Evolutionary conservation across 2,888 invertebrate genomes (phyloP).

Genomic region (Listrodromus nycthemerus): DNA sequence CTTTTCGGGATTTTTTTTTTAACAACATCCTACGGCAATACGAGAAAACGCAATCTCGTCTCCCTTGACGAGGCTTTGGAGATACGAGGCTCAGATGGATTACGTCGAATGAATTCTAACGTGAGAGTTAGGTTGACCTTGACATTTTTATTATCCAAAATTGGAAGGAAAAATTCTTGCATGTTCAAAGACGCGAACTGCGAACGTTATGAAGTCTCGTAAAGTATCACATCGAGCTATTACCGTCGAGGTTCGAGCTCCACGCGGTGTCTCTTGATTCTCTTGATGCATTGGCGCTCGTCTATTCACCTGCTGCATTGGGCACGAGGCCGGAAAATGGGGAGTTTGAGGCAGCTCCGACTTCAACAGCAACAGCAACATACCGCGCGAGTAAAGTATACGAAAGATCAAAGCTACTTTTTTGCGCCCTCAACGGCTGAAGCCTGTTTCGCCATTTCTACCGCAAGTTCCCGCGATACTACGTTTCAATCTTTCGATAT

Average conservation of each 20-base stretch:
- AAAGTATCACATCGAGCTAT: constrained; percentile 1
- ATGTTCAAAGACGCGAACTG: neutral
- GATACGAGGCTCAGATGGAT: neutral
- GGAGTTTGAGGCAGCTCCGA: constrained; percentile 3
- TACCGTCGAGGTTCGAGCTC: constrained; percentile 39
- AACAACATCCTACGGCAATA: neutral
- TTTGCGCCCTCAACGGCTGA: constrained; percentile 61
- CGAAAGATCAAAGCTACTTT: constrained; percentile 74
- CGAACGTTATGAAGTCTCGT: neutral
- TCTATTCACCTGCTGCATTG: constrained; percentile 55
- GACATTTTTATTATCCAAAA: neutral
- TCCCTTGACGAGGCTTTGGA: neutral
- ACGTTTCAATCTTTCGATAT: constrained; percentile 37
- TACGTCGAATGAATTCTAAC: neutral
- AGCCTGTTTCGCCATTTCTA: constrained; percentile 50
- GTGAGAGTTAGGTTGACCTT: neutral
- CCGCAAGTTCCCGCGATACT: constrained; percentile 14
- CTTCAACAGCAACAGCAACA: constrained; percentile 19
- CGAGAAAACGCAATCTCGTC: neutral
- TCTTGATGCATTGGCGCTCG: constrained; percentile 50
- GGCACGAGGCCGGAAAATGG: constrained; percentile 27
- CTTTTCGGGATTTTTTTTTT: constrained; percentile 1
- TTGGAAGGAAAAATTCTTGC: neutral
- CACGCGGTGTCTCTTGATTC: constrained; percentile 45
- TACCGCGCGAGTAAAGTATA: constrained; percentile 9